These are phyloP conservation scores for Notarius lentiginosus DNA, from an alignment of 2,113 vertebrate species.

Conservation along the genomic window DNA sequence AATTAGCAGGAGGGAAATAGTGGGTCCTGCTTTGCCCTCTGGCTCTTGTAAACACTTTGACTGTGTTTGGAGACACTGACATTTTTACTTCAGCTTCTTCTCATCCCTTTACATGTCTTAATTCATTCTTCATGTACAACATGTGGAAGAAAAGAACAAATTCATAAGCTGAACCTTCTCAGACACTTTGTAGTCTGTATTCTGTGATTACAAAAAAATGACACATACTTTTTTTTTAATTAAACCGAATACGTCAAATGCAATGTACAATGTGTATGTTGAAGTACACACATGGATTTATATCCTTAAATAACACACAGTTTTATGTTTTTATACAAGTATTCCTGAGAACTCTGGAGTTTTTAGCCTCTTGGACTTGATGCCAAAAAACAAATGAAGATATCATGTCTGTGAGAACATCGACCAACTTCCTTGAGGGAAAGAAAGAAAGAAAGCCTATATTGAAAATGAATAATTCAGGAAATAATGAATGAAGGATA, in stretches of 20 bases:
- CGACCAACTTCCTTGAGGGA: neutral
- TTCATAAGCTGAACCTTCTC: neutral
- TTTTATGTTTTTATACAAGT: neutral
- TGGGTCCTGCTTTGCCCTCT: conserved; percentile 70
- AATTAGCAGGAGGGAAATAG: conserved; percentile 78
- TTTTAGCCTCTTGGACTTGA: neutral
- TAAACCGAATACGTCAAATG: neutral
- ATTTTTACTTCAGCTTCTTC: conserved; percentile 34
- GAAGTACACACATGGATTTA: neutral
- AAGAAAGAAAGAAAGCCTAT: neutral
- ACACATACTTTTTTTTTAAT: neutral
- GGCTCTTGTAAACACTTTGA: conserved; percentile 68
- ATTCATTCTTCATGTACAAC: neutral
- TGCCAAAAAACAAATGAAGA: neutral
- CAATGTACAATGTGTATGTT: neutral
- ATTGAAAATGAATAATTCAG: neutral
- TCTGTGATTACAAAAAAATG: neutral
- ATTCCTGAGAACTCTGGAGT: neutral
- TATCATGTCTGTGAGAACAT: neutral
- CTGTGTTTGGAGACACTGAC: conserved; percentile 62
- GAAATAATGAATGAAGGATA: neutral
- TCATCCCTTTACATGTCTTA: neutral
- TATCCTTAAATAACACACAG: neutral
- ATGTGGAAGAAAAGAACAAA: neutral
- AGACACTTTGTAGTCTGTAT: neutral